Conservation (phyloP, 2,888 invertebrate species). For the Lamellibrachia satsuma region DNA sequence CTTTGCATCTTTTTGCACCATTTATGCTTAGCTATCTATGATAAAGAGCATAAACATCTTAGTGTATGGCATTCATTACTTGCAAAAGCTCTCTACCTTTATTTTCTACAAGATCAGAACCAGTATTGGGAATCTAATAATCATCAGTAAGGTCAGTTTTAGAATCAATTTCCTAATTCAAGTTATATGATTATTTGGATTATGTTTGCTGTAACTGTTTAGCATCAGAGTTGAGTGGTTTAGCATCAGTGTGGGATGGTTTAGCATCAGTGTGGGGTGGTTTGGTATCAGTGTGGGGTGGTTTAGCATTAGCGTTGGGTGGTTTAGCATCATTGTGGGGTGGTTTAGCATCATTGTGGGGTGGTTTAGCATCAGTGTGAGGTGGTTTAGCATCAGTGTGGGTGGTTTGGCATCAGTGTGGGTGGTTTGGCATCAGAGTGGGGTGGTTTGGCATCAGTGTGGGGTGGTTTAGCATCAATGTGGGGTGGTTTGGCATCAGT, state of each 20-base stretch:
- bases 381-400: too few relatives aligned
- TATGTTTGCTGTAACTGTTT: not conserved
- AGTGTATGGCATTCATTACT: not conserved
- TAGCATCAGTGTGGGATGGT: too few relatives aligned
- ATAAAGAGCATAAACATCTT: not conserved
- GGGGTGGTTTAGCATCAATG: not conserved
- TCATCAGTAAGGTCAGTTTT: not conserved
- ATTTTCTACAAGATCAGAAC: not conserved
- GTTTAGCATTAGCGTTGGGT: too few relatives aligned
- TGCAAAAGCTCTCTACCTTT: not conserved
- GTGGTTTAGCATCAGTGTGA: too few relatives aligned
- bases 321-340: too few relatives aligned
- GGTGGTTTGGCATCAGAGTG: not conserved
- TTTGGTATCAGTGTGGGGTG: too few relatives aligned
- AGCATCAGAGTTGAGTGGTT: not conserved
- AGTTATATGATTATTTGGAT: not conserved
- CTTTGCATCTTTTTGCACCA: not conserved
- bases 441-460: not conserved
- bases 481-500: too few relatives aligned
- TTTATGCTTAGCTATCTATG: constrained; percentile 4
- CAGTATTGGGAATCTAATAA: not conserved
- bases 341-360: too few relatives aligned
- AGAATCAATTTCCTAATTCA: not conserved
- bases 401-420: too few relatives aligned
- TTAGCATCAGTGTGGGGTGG: too few relatives aligned